These are phyloP conservation scores for Myanophis thanlyinensis DNA, from an alignment of 2,113 vertebrate genomes.

Conservation along the genomic window DNA sequence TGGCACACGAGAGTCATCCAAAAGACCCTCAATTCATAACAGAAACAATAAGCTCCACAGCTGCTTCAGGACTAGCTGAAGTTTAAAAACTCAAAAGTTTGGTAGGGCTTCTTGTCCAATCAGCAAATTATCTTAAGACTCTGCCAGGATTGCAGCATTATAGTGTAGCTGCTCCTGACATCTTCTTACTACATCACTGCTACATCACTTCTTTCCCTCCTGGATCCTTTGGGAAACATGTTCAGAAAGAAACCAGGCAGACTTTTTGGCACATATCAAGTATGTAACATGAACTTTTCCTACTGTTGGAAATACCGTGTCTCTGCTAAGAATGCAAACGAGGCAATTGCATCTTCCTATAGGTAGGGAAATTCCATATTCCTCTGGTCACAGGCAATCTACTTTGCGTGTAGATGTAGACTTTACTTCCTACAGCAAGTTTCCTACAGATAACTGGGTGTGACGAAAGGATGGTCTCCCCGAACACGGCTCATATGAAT, in stretches of 20 bases:
- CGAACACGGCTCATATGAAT: conserved; percentile 90
- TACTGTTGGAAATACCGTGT: not conserved
- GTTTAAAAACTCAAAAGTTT: not conserved
- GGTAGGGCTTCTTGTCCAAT: not conserved
- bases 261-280: conserved; percentile 70
- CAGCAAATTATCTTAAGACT: conserved; percentile 20
- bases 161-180: conserved; percentile 8
- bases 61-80: not conserved
- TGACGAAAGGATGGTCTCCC: conserved; percentile 84
- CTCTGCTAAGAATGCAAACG: not conserved
- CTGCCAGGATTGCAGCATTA: conserved; percentile 11
- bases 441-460: conserved; percentile 83
- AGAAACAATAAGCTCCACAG: not conserved
- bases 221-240: conserved; percentile 52
- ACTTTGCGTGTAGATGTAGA: not conserved
- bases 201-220: conserved; percentile 40
- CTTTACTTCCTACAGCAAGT: not conserved
- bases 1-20: conserved; percentile 67
- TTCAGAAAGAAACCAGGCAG: conserved; percentile 51
- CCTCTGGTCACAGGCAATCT: not conserved
- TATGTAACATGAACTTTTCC: conserved; percentile 4
- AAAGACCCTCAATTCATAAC: conserved; percentile 16
- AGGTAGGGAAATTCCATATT: conserved; percentile 17
- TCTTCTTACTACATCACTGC: conserved; percentile 27
- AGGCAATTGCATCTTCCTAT: conserved; percentile 9